Base-by-base conservation (phyloP, 2,113 vertebrate species). In the Rhadina sibilatrix region DNA sequence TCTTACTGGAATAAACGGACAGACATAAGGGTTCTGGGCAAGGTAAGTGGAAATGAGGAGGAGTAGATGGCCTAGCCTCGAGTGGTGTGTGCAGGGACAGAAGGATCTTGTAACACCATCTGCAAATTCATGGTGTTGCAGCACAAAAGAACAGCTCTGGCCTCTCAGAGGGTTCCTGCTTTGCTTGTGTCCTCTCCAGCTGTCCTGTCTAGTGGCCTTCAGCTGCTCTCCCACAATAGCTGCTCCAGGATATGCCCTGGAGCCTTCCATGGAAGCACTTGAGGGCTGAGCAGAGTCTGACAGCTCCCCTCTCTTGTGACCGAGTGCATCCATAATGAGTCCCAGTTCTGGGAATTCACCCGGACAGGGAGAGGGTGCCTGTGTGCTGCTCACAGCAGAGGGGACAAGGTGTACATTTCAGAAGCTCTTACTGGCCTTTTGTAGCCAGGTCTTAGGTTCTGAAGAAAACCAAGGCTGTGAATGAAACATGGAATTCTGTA, bases 1-100 rank as follows among this genome's bases (percentile, higher is more conserved):
- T 44, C 16, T 35, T 40, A 6, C 4, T 47, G 23, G 38, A 59
- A 54, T 21, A 42, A 87, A 59, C 53, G 33, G 72, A 28, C 37
- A 38, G 60, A 38, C n/a, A 9, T 24, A 42, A 52, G 46, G 44
- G 46, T 72, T 87, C 64, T 15, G 30, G 28, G 35, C 40, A 35
- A 46, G 11, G 1, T 50, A 10, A 49, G 59, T 49, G 72, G 53
- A 54, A 83, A 63, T 40, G 35, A 63, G 77, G 49, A 57, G 70
- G 38, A 0, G 0, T 56, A 42, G 49, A 8, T 44, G 35, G 33
- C 38, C 40, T 22, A 42, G 57, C 27, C 20, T 71, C 0, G 0
- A 59, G 30, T 13, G 40, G 14, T 31, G 19, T 6, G 8, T 70
- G 68, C 37, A 33, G 64, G 23, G 37, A 8, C 46, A 70, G 50